Evolutionary conservation across 2,888 invertebrate genomes (phyloP).

Genomic region (Gryllus longicercus): DNA sequence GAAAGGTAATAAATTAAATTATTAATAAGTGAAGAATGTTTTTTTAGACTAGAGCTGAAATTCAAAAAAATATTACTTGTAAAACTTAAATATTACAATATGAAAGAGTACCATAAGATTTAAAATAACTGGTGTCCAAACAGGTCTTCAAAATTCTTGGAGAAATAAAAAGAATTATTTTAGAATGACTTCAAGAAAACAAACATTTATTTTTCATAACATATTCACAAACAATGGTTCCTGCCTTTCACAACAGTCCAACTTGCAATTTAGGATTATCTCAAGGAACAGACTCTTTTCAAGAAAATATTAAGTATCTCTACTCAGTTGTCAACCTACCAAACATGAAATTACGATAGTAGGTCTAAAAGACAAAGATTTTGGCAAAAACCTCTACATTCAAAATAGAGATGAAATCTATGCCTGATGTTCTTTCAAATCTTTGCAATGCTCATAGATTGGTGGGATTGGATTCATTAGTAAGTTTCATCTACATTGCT

Average conservation of each 20-base stretch:
- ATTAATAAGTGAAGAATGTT: too few species aligned
- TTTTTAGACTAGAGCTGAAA: too few species aligned
- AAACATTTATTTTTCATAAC: too few species aligned
- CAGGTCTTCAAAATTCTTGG: too few species aligned
- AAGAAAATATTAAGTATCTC: slow-evolving; percentile 17
- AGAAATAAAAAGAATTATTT: too few species aligned
- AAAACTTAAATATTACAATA: too few species aligned
- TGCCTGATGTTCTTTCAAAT: not conserved
- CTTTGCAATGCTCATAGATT: not conserved
- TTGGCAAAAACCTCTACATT: slow-evolving; percentile 1
- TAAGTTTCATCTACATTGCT: slow-evolving; percentile 4
- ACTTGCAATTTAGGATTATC: not conserved
- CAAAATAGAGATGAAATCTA: slow-evolving; percentile 17
- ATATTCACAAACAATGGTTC: too few species aligned
- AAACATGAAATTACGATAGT: slow-evolving; percentile 17
- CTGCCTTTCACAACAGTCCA: not conserved
- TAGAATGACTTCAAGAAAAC: too few species aligned
- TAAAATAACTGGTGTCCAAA: too few species aligned
- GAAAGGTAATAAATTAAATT: too few species aligned
- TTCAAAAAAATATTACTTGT: too few species aligned
- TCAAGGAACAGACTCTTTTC: not conserved
- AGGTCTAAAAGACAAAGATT: slow-evolving; percentile 17
- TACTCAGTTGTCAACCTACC: slow-evolving; percentile 3
- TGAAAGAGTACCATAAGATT: too few species aligned
- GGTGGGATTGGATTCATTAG: not conserved